Evolutionary conservation across 2,888 invertebrate species (phyloP).

Genomic region (Tyria jacobaeae): DNA sequence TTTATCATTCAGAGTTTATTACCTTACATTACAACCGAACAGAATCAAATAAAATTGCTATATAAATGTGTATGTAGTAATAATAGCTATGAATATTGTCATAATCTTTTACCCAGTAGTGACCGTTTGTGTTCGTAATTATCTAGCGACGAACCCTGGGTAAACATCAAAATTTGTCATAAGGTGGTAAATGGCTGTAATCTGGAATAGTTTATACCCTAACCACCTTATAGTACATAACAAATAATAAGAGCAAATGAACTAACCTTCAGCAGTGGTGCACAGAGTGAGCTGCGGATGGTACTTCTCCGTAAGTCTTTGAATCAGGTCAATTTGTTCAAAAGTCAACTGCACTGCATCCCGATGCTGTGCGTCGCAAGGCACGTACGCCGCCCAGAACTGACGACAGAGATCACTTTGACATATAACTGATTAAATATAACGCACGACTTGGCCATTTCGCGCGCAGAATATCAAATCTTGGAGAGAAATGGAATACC

Average conservation of each 20-base stretch:
- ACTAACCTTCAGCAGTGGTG: slow-evolving; percentile 91
- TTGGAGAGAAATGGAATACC: slow-evolving; percentile 48
- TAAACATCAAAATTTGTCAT: too few relatives aligned
- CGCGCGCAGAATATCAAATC: slow-evolving; percentile 64
- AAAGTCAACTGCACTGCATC: slow-evolving; percentile 94
- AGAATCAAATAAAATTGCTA: too few relatives aligned
- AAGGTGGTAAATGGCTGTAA: too few relatives aligned
- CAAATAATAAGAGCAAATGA: background rate
- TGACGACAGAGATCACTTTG: slow-evolving; percentile 72
- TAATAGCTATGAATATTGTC: too few relatives aligned
- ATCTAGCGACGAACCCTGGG: too few relatives aligned
- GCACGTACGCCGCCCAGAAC: slow-evolving; percentile 96
- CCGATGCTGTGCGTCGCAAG: slow-evolving; percentile 93
- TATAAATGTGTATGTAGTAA: too few relatives aligned
- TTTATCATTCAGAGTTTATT: too few relatives aligned
- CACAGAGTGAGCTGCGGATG: slow-evolving; percentile 92
- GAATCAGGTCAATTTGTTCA: slow-evolving; percentile 95
- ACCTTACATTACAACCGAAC: too few relatives aligned
- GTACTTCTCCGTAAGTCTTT: slow-evolving; percentile 92
- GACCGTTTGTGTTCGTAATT: too few relatives aligned
- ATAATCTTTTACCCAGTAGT: too few relatives aligned
- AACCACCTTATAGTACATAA: too few relatives aligned
- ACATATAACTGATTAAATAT: slow-evolving; percentile 71
- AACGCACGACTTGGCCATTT: slow-evolving; percentile 64
- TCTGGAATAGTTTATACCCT: too few relatives aligned